Evolutionary conservation across 2,797 vertebrate genomes (phyloP), one percentile per base, ranked within the genome.

Genomic region (Heteromormyrus szaboi): DNA sequence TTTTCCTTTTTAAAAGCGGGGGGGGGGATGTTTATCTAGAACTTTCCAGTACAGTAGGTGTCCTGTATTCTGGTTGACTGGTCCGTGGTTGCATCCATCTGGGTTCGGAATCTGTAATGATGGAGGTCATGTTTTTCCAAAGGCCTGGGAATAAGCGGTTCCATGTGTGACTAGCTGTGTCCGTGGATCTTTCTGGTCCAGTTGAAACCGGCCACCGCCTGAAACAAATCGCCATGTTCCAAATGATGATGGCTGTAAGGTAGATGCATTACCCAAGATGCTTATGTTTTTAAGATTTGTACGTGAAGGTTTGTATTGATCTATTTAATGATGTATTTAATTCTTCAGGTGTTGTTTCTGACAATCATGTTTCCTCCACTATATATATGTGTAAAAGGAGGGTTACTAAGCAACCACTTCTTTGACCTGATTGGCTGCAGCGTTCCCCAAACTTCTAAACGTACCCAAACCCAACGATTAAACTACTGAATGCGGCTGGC

Each of bases 11-110:
- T n/a, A n/a, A 33, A 65, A 68, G 48, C 1, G 4, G 25, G 12
- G 25, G 46, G 37, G 14, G 29, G n/a, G 12, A 19, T 29, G 4
- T 59, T 22, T 83, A 22, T 46, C 11, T 48, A 46, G 22, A 48
- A 50, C 22, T 50, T 22, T 51, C n/a, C 41, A 25, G 46, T 90
- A 59, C 87, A 33, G 81, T 89, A 92, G 89, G 90, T 90, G 83
- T 65, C 41, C 48, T 46, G 6, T 85, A 14, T 54, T 44, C 87
- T 89, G 88, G 90, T 85, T 92, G 88, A 90, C 85, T 29, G 89
- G 88, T 90, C 65, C 86, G 25, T 89, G 37, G 89, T 92, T 85
- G 90, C 89, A 91, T 88, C 72, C 5, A 87, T 92, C 91, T 68
- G 83, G 89, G 65, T 33, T 72, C 2, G 0, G 65, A 37, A 14